phyloP scores from a whole-genome alignment of 2,888 invertebrate species.

The Mamestra brassicae region DNA sequence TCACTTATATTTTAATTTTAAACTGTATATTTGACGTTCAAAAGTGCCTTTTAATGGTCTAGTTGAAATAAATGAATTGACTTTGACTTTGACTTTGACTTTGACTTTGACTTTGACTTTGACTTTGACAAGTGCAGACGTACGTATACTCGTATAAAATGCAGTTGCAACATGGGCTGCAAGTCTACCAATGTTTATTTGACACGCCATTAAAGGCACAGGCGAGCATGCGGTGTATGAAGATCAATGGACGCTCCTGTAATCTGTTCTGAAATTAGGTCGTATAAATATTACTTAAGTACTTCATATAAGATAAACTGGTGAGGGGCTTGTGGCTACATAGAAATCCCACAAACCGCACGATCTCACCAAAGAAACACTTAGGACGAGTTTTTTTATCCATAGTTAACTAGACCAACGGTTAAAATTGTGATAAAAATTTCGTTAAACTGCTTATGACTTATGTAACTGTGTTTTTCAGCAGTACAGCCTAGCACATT shows the following conservation, averaged over 20 bases:
- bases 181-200: slow-evolving; percentile 56
- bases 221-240: slow-evolving; percentile 18
- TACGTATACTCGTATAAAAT: background rate
- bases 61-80: too few species aligned
- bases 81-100: too few species aligned
- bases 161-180: background rate
- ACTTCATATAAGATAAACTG: background rate
- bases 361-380: background rate
- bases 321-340: background rate
- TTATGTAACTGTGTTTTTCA: too few species aligned
- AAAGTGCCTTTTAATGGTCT: too few species aligned
- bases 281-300: slow-evolving; percentile 42
- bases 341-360: background rate
- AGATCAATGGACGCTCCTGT: slow-evolving; percentile 53
- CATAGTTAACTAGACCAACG: too few species aligned
- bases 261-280: slow-evolving; percentile 41
- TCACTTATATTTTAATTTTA: too few species aligned
- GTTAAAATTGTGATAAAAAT: background rate
- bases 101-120: too few species aligned
- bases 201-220: slow-evolving; percentile 57
- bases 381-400: too few species aligned
- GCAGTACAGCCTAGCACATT: too few species aligned
- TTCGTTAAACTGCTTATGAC: too few species aligned
- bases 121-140: background rate
- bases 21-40: too few species aligned